These are phyloP conservation scores for Drosophila littoralis DNA, from an alignment of 1,140 invertebrate species.

Conservation along the genomic window DNA sequence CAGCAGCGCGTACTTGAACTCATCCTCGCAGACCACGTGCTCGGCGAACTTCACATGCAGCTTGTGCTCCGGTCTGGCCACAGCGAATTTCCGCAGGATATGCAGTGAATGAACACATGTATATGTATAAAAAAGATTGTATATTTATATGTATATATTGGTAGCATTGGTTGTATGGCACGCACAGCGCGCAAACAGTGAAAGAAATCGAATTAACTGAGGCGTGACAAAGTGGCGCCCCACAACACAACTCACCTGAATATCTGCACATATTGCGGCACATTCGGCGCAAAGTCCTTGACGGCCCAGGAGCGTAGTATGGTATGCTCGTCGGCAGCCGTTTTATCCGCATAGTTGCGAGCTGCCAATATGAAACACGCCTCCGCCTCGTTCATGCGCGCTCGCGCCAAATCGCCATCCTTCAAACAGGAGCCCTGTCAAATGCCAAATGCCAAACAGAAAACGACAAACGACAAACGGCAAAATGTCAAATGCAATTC, in stretches of 20 bases:
- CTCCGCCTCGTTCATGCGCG: conserved; percentile 98
- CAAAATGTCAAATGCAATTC: conserved; percentile 21
- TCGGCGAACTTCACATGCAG: conserved; percentile 99
- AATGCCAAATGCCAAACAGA: not conserved
- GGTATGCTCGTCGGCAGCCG: conserved; percentile 98
- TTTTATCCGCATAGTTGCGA: conserved; percentile 98
- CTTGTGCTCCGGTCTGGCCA: conserved; percentile 95
- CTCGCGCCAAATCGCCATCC: conserved; percentile 96
- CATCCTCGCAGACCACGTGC: conserved; percentile 98
- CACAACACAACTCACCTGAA: conserved; percentile 86
- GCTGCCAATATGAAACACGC: conserved; percentile 98
- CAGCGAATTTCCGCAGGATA: conserved; percentile 63
- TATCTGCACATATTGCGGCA: conserved; percentile 99
- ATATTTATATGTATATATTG: conserved; percentile 6
- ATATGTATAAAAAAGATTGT: not conserved
- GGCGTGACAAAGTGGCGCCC: conserved; percentile 13
- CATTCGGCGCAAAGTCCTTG: conserved; percentile 97
- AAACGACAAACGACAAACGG: not conserved
- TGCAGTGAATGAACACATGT: conserved; percentile 31
- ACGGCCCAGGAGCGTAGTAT: conserved; percentile 99
- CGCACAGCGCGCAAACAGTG: conserved; percentile 36
- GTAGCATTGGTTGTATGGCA: conserved; percentile 19
- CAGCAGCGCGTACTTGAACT: conserved; percentile 98
- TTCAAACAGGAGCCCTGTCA: conserved; percentile 94
- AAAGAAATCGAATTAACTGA: conserved; percentile 50